Evolutionary conservation across 2,888 invertebrate genomes (phyloP).

Genomic region (Hypselothyrea guttata): DNA sequence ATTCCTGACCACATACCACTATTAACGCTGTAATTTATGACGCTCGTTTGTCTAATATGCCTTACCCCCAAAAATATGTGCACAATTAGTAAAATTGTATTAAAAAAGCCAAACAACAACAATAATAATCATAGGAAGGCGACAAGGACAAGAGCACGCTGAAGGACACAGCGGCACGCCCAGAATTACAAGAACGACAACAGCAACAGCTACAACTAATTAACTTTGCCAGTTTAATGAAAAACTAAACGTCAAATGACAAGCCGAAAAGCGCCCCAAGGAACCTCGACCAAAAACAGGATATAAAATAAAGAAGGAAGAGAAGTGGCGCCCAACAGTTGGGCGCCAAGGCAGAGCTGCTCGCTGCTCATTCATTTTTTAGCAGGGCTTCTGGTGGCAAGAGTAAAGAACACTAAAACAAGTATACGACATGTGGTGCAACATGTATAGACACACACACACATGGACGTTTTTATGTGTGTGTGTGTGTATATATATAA

Average conservation of each 20-base stretch:
- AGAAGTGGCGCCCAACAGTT: slow-evolving; percentile 6
- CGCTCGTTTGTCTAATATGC: slow-evolving; percentile 44
- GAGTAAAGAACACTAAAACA: slow-evolving; percentile 36
- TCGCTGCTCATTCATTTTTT: slow-evolving; percentile 46
- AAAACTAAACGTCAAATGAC: slow-evolving; percentile 60
- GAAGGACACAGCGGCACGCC: slow-evolving; percentile 24
- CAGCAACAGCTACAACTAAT: slow-evolving; percentile 45
- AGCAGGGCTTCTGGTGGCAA: slow-evolving; percentile 24
- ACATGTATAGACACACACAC: slow-evolving; percentile 33
- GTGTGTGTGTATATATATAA: no score
- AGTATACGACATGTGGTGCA: slow-evolving; percentile 62
- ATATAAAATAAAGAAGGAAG: slow-evolving; percentile 13
- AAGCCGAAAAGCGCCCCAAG: slow-evolving; percentile 24
- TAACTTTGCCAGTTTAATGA: slow-evolving; percentile 64
- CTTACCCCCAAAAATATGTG: slow-evolving; percentile 36
- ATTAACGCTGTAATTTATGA: slow-evolving; percentile 26
- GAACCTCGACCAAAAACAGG: slow-evolving; percentile 12
- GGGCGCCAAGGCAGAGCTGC: not conserved
- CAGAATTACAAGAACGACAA: slow-evolving; percentile 10
- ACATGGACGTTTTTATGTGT: no score
- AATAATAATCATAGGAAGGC: slow-evolving; percentile 8
- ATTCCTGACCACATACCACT: slow-evolving; percentile 9
- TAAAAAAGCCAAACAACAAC: slow-evolving; percentile 8
- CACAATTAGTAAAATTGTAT: slow-evolving; percentile 54
- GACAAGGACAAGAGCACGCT: slow-evolving; percentile 14